phyloP scores from a whole-genome alignment of 2,888 invertebrate genomes.

The Philonicus albiceps region DNA sequence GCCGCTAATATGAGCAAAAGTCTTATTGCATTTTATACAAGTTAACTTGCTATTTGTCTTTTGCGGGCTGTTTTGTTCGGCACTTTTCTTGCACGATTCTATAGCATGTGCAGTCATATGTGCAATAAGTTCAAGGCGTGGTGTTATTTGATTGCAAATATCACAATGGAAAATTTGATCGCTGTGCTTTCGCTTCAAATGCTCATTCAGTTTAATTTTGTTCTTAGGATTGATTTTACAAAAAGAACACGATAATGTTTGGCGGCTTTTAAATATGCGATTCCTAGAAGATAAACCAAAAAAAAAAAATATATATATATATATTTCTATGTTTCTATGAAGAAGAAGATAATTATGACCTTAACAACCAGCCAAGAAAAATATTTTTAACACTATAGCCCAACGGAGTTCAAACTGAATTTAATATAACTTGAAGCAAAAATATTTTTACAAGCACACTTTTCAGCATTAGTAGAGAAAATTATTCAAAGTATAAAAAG shows the following conservation, averaged over 20 bases:
- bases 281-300: constrained; percentile 43
- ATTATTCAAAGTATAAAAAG: too few relatives aligned
- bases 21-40: constrained; percentile 65
- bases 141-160: constrained; percentile 61
- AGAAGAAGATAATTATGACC: not conserved
- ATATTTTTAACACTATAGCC: not conserved
- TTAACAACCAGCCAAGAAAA: not conserved
- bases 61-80: constrained; percentile 37
- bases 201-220: constrained; percentile 51
- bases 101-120: constrained; percentile 63
- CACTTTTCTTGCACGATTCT: not conserved
- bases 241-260: constrained; percentile 44
- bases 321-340: too few relatives aligned
- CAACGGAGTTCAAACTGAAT: not conserved
- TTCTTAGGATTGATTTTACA: constrained; percentile 36
- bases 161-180: constrained; percentile 63
- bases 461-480: too few relatives aligned
- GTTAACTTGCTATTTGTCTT: constrained; percentile 54
- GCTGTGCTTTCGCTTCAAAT: constrained; percentile 58
- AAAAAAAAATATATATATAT: not conserved
- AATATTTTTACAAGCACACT: not conserved
- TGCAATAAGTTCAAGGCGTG: constrained; percentile 57
- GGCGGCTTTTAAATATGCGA: constrained; percentile 46
- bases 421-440: not conserved
- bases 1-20: constrained; percentile 64